phyloP scores from a whole-genome alignment of 2,113 vertebrate species.

The Rhynchomys soricoides region DNA sequence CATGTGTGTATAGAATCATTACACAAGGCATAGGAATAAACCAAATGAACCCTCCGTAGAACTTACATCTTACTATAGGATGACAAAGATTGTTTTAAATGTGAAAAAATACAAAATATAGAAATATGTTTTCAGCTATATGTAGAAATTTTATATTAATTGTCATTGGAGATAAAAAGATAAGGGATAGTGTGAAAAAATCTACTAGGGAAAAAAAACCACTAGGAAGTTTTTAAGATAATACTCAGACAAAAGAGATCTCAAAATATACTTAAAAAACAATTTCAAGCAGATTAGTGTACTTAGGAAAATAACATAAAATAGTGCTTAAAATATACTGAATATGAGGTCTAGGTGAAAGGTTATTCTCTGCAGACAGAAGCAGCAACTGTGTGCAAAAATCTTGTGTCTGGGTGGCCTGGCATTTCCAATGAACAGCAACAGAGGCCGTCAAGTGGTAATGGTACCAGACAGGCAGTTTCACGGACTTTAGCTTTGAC shows the following conservation, averaged over 20 bases:
- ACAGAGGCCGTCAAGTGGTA: background rate
- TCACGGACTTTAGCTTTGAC: background rate
- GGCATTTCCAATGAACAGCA: background rate
- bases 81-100: background rate
- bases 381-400: background rate
- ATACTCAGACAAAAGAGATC: background rate
- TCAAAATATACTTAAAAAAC: background rate
- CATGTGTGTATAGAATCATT: background rate
- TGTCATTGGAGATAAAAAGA: background rate
- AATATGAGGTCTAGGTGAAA: background rate
- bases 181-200: background rate
- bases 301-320: background rate
- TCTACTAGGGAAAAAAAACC: too few species aligned
- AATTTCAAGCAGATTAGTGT: background rate
- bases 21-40: background rate
- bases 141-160: background rate
- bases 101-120: conserved; percentile 2
- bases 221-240: background rate
- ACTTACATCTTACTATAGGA: background rate
- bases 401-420: background rate
- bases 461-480: background rate
- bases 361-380: background rate
- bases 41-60: background rate
- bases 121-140: background rate
- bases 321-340: background rate